Evolutionary conservation across 2,888 invertebrate genomes (phyloP), one percentile per base, ranked within the genome.

Genomic region (Drosophila yooni): DNA sequence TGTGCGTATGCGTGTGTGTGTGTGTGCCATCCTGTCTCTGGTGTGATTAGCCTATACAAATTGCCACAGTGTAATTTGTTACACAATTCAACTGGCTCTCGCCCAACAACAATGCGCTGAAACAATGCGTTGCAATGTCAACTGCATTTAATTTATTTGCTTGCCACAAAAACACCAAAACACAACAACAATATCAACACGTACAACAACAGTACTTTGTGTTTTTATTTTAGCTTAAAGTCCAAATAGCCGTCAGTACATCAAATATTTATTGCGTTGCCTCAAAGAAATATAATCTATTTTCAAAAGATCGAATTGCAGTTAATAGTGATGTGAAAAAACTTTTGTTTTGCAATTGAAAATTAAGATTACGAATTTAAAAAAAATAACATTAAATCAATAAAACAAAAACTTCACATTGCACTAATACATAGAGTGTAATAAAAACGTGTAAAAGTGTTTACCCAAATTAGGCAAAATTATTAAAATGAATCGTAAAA

Each of bases 1-100:
- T 40, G 38, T 38, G 43, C 51, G 13, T 57, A 40, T 58, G 48
- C 33, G 34, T 25, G 52, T 50, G 25, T 40, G 46, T 48, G 68
- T 33, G 60, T 33, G 36, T 53, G 48, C 50, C 27, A 56, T 48
- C 34, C 50, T 66, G 70, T 77, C 65, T 63, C 65, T 76, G 54
- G 58, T 85, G 75, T 85, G 90, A 89, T 89, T 85, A 89, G 88
- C 72, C 67, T 67, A 78, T 73, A 76, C 88, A 85, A 82, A 85
- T 88, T 85, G 83, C 74, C 63, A 80, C 70, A 80, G 60, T 88
- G 82, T 79, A 83, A 72, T 80, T 82, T 84, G 79, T 77, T 71
- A 79, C 76, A 63, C 74, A 60, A 69, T 43, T 68, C 56, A 61
- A 60, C 54, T 43, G 27, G 38, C 57, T 53, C 50, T 5, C 48